These are phyloP conservation scores for Monochamus alternatus DNA, from an alignment of 2,888 invertebrate genomes.

Conservation along the genomic window DNA sequence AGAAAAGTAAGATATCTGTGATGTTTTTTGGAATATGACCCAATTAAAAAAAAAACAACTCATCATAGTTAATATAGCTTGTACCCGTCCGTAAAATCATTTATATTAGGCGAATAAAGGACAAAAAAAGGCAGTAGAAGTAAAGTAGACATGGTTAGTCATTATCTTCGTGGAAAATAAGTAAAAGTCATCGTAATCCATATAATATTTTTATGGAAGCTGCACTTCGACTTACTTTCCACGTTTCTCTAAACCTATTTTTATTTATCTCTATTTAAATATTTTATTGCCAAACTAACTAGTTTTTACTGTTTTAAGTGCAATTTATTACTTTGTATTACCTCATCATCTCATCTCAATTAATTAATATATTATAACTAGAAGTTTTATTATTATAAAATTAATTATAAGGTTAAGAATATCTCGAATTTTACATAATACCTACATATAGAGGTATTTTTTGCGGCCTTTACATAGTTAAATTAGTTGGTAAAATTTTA, in stretches of 20 bases:
- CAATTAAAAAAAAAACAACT: constrained; percentile 49
- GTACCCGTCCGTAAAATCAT: constrained; percentile 49
- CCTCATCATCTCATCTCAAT: constrained; percentile 67
- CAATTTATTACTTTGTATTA: constrained; percentile 69
- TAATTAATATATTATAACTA: constrained; percentile 55
- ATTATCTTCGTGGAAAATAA: constrained; percentile 23
- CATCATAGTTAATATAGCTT: constrained; percentile 47
- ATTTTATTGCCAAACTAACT: constrained; percentile 68
- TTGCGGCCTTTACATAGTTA: constrained; percentile 66
- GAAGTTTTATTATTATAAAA: constrained; percentile 52
- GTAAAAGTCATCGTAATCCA: background rate
- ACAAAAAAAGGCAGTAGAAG: constrained; percentile 41
- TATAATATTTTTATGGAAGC: background rate
- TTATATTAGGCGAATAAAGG: constrained; percentile 25
- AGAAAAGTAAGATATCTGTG: constrained; percentile 62
- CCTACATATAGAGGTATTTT: constrained; percentile 52
- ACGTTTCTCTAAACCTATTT: constrained; percentile 35
- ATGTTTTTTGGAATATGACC: constrained; percentile 57
- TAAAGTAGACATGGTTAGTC: constrained; percentile 33
- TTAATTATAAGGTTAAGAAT: constrained; percentile 57
- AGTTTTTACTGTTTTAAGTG: constrained; percentile 65
- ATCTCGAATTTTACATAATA: constrained; percentile 58
- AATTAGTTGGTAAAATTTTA: constrained; percentile 51
- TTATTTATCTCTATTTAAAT: constrained; percentile 45
- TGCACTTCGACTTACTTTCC: constrained; percentile 17